Conservation (phyloP, 2,888 invertebrate genomes). For the Brenthis daphne region DNA sequence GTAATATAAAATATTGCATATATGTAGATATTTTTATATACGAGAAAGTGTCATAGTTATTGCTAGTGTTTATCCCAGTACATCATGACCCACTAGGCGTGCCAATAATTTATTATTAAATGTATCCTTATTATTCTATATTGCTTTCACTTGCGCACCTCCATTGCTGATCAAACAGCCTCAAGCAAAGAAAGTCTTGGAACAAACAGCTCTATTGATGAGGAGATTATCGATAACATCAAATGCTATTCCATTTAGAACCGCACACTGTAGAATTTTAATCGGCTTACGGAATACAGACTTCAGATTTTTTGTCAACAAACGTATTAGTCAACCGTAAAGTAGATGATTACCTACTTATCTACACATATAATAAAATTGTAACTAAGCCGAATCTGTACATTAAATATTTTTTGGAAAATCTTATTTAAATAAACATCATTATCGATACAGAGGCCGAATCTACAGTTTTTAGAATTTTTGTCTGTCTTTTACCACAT, state of each 20-base stretch:
- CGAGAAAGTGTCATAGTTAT: no score
- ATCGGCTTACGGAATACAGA: constrained; percentile 4
- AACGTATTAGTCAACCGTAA: background rate
- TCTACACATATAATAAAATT: no score
- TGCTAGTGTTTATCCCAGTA: background rate
- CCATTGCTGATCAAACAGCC: constrained; percentile 54
- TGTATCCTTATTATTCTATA: background rate
- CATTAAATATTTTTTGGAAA: no score
- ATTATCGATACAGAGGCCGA: no score
- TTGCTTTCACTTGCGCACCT: constrained; percentile 42
- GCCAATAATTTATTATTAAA: background rate
- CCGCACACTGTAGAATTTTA: constrained; percentile 21
- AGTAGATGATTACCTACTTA: constrained; percentile 4
- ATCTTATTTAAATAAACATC: no score
- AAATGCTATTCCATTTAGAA: constrained; percentile 34
- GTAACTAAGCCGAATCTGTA: no score
- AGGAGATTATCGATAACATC: constrained; percentile 41
- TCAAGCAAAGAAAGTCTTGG: constrained; percentile 60
- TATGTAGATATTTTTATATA: no score
- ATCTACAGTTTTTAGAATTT: no score
- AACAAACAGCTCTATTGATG: constrained; percentile 49
- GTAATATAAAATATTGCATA: no score
- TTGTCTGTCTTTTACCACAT: no score
- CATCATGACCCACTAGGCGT: background rate
- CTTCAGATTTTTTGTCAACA: constrained; percentile 16